Evolutionary conservation across 1,140 invertebrate species (phyloP), one percentile per base, ranked within the genome.

Genomic region (Caenorhabditis latens): DNA sequence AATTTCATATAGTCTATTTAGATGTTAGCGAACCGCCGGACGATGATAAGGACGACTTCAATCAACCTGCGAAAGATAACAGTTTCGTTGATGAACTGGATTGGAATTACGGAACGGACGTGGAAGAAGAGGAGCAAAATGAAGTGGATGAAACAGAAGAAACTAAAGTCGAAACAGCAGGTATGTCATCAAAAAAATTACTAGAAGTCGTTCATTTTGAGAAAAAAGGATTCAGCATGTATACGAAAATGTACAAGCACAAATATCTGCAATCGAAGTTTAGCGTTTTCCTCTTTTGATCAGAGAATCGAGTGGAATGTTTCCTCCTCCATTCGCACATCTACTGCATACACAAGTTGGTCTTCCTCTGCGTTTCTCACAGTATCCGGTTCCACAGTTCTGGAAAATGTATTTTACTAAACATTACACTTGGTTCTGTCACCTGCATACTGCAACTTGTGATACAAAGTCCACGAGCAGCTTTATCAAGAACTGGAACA

Each of bases 251-350:
- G 11, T 46, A 48, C 24, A 71, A 42, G 24, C 6, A 24, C 43
- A 79, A 50, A 5, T 11, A 42, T 75, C 21, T 46, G 16, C 21
- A 9, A 19, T n/a, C 11, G 11, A 24, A 19, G 42, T 48, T 83
- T 57, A 50, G 7, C 13, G 19, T 61, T 63, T 42, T 53, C 58
- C 58, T 84, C 83, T 63, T 21, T 84, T 84, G 21, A 84, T 63
- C 11, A 84, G 9, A 11, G 42, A 40, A 61, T 61, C 83, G n/a
- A 84, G 55, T 21, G 83, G 83, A 84, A 84, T 63, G 24, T 84
- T 61, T 46, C 83, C 83, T n/a, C 83, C 83, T n/a, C 58, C 83
- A 61, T 79, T 79, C 24, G 83, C 83, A 61, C 83, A 84, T 61
- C 83, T 58, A 32, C 40, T 46, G 55, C 83, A 84, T 0, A 84